Percentiles rank a stretch among this genome's conserved stretches.
Evolutionary conservation across 2,797 vertebrate genomes (phyloP).

Genomic region (Rhinogobio ventralis): DNA sequence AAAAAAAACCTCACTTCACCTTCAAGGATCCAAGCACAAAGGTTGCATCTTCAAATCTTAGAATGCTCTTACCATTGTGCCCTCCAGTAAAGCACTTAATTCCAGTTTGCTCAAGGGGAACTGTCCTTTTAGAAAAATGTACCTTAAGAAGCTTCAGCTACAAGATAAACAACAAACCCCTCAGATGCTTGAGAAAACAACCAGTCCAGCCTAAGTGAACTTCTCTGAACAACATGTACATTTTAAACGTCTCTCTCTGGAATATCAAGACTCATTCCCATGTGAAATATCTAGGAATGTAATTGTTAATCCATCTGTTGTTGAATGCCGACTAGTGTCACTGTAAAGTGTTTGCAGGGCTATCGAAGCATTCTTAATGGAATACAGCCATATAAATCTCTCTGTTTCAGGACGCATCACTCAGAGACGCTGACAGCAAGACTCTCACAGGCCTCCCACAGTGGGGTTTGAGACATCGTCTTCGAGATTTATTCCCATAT

Average conservation of each 20-base stretch:
- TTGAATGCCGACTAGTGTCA: constrained; percentile 45
- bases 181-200: not conserved
- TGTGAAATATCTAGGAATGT: constrained; percentile 26
- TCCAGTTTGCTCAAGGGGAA: constrained; percentile 24
- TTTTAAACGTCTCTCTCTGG: not conserved
- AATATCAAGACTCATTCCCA: constrained; percentile 12
- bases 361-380: constrained; percentile 50
- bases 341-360: constrained; percentile 43
- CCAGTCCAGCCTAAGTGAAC: not conserved
- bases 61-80: not conserved
- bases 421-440: constrained; percentile 51
- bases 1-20: not conserved
- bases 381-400: constrained; percentile 55
- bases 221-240: constrained; percentile 8
- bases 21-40: not conserved
- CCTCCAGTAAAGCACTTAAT: constrained; percentile 4
- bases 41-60: not conserved
- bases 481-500: constrained; percentile 50
- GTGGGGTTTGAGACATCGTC: constrained; percentile 38
- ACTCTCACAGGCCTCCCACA: constrained; percentile 23
- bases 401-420: constrained; percentile 48
- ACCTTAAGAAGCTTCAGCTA: constrained; percentile 4
- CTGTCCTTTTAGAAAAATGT: constrained; percentile 14
- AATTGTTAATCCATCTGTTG: constrained; percentile 47
- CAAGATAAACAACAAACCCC: constrained; percentile 34